Percentiles rank a stretch among this genome's conserved stretches.
Evolutionary conservation across 2,797 vertebrate genomes (phyloP).

Genomic region (Cebuella pygmaea): DNA sequence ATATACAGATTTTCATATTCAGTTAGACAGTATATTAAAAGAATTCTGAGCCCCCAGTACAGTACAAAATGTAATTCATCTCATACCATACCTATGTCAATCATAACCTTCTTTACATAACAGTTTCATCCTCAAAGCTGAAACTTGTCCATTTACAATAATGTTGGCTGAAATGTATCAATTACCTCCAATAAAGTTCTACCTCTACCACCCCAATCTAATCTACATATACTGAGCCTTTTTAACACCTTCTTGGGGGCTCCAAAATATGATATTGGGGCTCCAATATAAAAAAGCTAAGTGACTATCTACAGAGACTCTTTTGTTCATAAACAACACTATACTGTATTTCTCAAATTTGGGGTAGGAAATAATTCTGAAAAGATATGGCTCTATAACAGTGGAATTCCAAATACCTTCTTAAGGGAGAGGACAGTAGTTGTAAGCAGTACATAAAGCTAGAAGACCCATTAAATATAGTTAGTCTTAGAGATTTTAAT

Average conservation of each 20-base stretch:
- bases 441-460: neutral
- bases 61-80: slow-evolving; percentile 26
- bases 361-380: slow-evolving; percentile 27
- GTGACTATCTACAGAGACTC: neutral
- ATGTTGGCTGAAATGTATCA: neutral
- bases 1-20: neutral
- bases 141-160: slow-evolving; percentile 1
- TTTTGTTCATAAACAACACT: slow-evolving; percentile 17
- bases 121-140: slow-evolving; percentile 1
- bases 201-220: neutral
- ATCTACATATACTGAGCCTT: neutral
- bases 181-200: neutral
- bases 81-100: neutral
- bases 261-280: neutral
- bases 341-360: slow-evolving; percentile 19
- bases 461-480: neutral
- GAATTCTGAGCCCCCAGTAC: neutral
- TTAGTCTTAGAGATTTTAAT: neutral
- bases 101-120: neutral
- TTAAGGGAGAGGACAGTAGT: neutral
- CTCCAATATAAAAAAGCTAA: slow-evolving; percentile 39
- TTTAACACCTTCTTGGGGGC: neutral
- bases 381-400: neutral
- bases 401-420: neutral
- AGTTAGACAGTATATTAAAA: neutral